Evolutionary conservation across 2,797 vertebrate genomes (phyloP).

Genomic region (Rhadinocentrus ornatus): DNA sequence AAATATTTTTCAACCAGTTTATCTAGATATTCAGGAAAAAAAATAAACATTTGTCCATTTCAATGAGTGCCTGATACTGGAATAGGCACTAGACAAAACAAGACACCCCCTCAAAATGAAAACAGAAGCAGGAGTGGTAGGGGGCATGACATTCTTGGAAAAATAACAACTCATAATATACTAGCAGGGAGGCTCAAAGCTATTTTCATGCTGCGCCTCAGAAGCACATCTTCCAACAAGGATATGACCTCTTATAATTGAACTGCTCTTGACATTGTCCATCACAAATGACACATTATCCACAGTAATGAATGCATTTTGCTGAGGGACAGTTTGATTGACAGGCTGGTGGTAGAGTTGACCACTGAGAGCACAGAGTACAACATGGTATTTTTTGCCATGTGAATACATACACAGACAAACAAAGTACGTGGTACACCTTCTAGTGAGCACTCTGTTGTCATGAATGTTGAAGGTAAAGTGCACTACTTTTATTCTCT

Average conservation of each 20-base stretch:
- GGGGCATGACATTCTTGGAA: constrained; percentile 38
- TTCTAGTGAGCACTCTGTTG: constrained; percentile 60
- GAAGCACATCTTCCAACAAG: constrained; percentile 42
- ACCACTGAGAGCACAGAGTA: constrained; percentile 33
- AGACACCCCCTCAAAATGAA: constrained; percentile 1
- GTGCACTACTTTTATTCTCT: constrained; percentile 6
- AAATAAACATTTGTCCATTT: background rate
- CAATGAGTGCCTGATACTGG: background rate
- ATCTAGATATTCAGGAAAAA: background rate
- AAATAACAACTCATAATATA: constrained; percentile 28
- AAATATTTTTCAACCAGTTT: background rate
- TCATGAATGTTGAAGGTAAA: constrained; percentile 35
- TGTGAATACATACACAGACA: constrained; percentile 41
- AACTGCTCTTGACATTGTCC: constrained; percentile 61
- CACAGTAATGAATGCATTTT: constrained; percentile 64
- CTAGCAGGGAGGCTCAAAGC: constrained; percentile 42
- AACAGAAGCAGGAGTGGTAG: background rate
- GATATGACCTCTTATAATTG: constrained; percentile 58
- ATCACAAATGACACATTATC: constrained; percentile 63
- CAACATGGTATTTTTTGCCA: constrained; percentile 46
- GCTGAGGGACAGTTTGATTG: constrained; percentile 58
- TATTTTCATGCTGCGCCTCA: constrained; percentile 54
- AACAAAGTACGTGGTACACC: constrained; percentile 38
- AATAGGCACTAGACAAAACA: background rate
- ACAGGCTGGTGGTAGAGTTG: constrained; percentile 37